Conservation (phyloP, 1,140 invertebrate species). For the Aphelinus certus region DNA sequence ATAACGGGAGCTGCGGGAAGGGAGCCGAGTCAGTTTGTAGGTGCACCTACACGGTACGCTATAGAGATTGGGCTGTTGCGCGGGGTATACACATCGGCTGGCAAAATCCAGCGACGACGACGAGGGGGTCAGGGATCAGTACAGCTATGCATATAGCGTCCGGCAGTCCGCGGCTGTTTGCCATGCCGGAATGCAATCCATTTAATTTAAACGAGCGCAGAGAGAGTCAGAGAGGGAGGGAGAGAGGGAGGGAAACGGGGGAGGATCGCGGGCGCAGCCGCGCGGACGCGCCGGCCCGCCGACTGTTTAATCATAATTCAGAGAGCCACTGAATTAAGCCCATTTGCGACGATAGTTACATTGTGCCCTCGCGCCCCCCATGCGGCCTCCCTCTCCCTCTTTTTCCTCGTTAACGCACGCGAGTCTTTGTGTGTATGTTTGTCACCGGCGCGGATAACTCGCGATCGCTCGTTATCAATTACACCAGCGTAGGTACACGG, state of each 20-base stretch:
- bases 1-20: too few relatives aligned
- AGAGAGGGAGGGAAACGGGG: constrained; percentile 46
- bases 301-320: constrained; percentile 57
- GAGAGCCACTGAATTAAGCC: constrained; percentile 51
- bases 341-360: constrained; percentile 45
- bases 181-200: constrained; percentile 50
- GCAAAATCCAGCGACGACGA: constrained; percentile 20
- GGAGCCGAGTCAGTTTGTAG: too few relatives aligned
- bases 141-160: constrained; percentile 39
- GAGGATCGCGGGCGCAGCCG: constrained; percentile 38
- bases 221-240: not conserved
- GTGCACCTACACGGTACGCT: too few relatives aligned
- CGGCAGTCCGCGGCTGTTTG: constrained; percentile 44
- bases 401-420: too few relatives aligned
- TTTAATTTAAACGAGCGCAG: constrained; percentile 54
- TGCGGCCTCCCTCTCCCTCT: too few relatives aligned
- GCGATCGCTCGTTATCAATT: not conserved
- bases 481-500: not conserved
- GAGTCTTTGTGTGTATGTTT: too few relatives aligned
- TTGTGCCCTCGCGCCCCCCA: not conserved
- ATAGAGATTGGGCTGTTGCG: too few relatives aligned
- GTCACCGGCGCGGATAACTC: too few relatives aligned
- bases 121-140: not conserved
- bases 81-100: constrained; percentile 24
- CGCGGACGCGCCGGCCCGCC: constrained; percentile 40